Evolutionary conservation across 2,797 vertebrate species (phyloP).

Genomic region (Lindbergichthys nudifrons): DNA sequence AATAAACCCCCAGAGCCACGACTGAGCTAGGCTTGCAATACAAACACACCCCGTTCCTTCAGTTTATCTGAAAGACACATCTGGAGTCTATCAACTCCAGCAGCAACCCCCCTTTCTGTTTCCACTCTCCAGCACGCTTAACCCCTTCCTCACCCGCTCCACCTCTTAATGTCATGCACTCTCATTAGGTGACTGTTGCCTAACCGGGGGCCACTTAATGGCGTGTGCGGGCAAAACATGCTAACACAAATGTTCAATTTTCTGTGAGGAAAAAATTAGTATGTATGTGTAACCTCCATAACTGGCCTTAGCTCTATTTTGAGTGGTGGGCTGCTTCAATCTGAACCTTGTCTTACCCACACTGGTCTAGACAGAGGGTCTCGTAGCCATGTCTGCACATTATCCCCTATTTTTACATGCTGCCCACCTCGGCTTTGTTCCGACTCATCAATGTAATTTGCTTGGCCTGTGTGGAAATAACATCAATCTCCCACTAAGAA

Average conservation of each 20-base stretch:
- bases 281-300: conserved; percentile 43
- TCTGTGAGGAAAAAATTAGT: conserved; percentile 38
- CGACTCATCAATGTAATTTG: conserved; percentile 70
- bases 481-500: conserved; percentile 73
- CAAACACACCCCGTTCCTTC: conserved; percentile 87
- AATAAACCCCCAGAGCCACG: conserved; percentile 83
- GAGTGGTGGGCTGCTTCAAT: conserved; percentile 49
- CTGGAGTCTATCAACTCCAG: conserved; percentile 89
- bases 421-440: conserved; percentile 65
- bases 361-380: conserved; percentile 63
- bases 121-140: conserved; percentile 84
- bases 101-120: conserved; percentile 79
- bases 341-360: conserved; percentile 53
- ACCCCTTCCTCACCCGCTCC: conserved; percentile 85
- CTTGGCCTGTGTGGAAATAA: conserved; percentile 76
- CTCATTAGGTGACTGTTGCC: conserved; percentile 74
- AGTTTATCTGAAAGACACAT: conserved; percentile 91
- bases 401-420: conserved; percentile 54
- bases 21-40: conserved; percentile 83
- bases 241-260: conserved; percentile 60
- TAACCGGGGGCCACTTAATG: conserved; percentile 62
- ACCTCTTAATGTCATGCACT: conserved; percentile 76
- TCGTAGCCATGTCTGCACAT: conserved; percentile 54
- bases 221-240: conserved; percentile 62
- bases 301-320: conserved; percentile 33